Base-by-base conservation (phyloP, 2,797 vertebrate species). In the Hypotaenidia philippensis region DNA sequence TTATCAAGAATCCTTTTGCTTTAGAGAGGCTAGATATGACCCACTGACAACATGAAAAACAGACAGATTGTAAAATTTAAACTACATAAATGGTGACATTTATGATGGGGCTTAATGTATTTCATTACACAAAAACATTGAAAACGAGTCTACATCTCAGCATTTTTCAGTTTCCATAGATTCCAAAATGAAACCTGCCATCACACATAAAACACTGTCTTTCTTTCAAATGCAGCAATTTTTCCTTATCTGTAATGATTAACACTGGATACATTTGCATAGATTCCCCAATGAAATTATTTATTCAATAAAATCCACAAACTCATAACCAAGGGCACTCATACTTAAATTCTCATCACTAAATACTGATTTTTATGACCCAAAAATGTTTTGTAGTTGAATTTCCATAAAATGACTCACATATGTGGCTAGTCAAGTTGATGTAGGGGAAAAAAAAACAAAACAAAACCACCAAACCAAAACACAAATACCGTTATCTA, bases 241-340 rank as follows among this genome's bases (percentile, higher is more conserved):
- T 80, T 64, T n/a, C 8, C n/a, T 74, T 80, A 65, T 83, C 71
- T 85, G n/a, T 53, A 41, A 68, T 56, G 49, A 78, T 88, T 60
- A 90, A 88, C 93, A 25, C 7, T 50, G 31, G 22, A 38, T 59
- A 49, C 4, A 36, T 61, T 89, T n/a, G 5, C 20, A 68, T 78
- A n/a, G 10, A 65, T 95, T 81, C 20, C 44, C 32, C 87, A 40
- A 26, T 76, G 56, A 80, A 91, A 79, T 85, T 91, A 87, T 93
- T 92, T 91, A 85, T 83, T 88, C 86, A 77, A 68, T 81, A 91
- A 90, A 93, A 84, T 76, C 68, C 75, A 93, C 59, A 91, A 69
- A 66, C 20, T 76, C 40, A 47, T 87, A 83, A 80, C 31, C 8
- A 2, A 68, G 11, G 32, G 17, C n/a, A 77, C 49, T 90, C 44